Evolutionary conservation across 2,888 invertebrate species (phyloP), one percentile per base, ranked within the genome.

Genomic region (Blastobasis lacticolella): DNA sequence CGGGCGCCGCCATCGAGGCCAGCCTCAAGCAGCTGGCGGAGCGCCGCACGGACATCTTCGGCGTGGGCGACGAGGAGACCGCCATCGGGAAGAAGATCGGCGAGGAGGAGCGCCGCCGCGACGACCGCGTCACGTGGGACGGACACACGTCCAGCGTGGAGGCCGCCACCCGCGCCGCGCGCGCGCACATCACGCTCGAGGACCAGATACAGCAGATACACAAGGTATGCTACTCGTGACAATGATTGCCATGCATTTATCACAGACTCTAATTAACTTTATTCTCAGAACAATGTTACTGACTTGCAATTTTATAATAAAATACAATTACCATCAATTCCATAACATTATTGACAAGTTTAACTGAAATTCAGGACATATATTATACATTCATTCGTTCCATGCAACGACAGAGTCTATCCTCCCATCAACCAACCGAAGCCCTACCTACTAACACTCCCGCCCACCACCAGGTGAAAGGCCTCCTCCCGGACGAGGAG

Each of bases 41-140:
- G 78, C 92, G 99, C 62, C 97, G 99, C 94, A 99, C 99, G 1
- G 99, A 99, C 90, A 99, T 99, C 83, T 99, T 99, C 88, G 99
- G 99, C 85, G 96, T 97, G 57, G 99, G 99, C 53, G 97, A 97
- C 77, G 98, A 99, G 79, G 99, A 99, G 90, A 98, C 99, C 0
- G 96, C 97, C 37, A 99, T 99, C 75, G 99, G 99, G 89, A 98
- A 98, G 88, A 99, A 99, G 89, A 95, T 98, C 56, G 97, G 97
- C 2, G 97, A 97, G 74, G 95, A 95, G 66, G 95, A 95, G 79
- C 91, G 91, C 41, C 93, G 95, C 0, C 94, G 96, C 63, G 96
- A 96, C 69, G 97, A 97, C 73, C 92, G 95, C 66, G 96, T 97
- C 10, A 98, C 98, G 49, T 99, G 99, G 99, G 99, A 99, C 83